Evolutionary conservation across 2,797 vertebrate species (phyloP), one percentile per base, ranked within the genome.

Genomic region (Carduelis carduelis): DNA sequence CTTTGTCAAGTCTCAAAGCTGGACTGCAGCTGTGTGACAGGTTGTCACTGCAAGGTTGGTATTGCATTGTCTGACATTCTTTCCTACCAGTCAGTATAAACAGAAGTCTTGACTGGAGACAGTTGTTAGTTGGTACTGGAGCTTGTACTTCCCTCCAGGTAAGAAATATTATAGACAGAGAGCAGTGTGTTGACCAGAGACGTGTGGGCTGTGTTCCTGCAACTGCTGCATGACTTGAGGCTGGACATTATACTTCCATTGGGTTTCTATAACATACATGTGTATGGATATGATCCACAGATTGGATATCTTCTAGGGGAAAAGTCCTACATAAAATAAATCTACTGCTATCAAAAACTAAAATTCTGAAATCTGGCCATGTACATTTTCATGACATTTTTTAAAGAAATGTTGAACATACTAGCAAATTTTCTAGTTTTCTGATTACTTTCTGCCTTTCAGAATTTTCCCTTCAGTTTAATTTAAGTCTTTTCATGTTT

Each of bases 21-120:
- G 52, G 56, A 65, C 26, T 34, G 56, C 55, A 91, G 27, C 30
- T 69, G 26, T 55, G 17, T 27, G 66, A 43, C 32, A 80, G 27
- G 14, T 26, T 66, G 63, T 69, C 55, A 68, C 23, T 84, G 41
- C 39, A 81, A 75, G 53, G 12, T 27, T 89, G n/a, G 2, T n/a
- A 10, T 79, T 87, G 61, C 21, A 10, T 57, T 81, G 35, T 34
- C 37, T 83, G 55, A 8, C 21, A 34, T 57, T 70, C 32, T 68
- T 64, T 56, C 65, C 8, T 28, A 16, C 0, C 3, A 61, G 35
- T 23, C 0, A 0, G 8, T 83, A 35, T 4, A 89, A 80, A 69
- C 43, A 63, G 14, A 77, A 63, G 19, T 4, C 22, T 16, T 59
- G 26, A 43, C 39, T 64, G 17, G n/a, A 78, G 56, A n/a, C 3